Evolutionary conservation across 2,797 vertebrate species (phyloP).

Genomic region (Sus cebifrons): DNA sequence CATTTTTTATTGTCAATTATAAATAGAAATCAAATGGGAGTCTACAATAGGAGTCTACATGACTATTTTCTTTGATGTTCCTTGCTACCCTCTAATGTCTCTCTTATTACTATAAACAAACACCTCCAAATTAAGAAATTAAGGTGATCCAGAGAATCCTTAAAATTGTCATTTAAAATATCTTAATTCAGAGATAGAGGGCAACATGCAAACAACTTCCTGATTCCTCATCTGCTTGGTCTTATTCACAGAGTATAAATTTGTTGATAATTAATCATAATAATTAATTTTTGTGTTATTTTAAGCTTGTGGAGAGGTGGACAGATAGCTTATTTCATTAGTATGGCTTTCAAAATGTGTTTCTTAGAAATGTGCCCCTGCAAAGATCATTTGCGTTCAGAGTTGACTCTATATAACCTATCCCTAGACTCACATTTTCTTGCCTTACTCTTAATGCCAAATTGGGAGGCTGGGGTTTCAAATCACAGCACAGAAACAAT

Average conservation of each 20-base stretch:
- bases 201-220: background rate
- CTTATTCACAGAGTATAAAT: conserved; percentile 4
- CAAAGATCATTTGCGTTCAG: background rate
- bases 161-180: background rate
- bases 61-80: background rate
- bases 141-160: background rate
- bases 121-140: background rate
- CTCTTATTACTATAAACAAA: background rate
- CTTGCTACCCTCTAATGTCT: background rate
- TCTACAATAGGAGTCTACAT: background rate
- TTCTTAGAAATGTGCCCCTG: background rate
- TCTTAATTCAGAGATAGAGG: background rate
- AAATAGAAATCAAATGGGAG: background rate
- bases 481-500: background rate
- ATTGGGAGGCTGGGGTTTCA: background rate
- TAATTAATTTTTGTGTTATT: background rate
- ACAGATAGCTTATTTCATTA: background rate
- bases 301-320: background rate
- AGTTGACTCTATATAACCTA: background rate
- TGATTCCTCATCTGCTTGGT: background rate
- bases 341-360: background rate
- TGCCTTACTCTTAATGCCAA: background rate
- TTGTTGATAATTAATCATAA: background rate
- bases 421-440: background rate
- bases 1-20: background rate